Evolutionary conservation across 2,888 invertebrate species (phyloP), one percentile per base, ranked within the genome.

Genomic region (Endomychus coccineus): DNA sequence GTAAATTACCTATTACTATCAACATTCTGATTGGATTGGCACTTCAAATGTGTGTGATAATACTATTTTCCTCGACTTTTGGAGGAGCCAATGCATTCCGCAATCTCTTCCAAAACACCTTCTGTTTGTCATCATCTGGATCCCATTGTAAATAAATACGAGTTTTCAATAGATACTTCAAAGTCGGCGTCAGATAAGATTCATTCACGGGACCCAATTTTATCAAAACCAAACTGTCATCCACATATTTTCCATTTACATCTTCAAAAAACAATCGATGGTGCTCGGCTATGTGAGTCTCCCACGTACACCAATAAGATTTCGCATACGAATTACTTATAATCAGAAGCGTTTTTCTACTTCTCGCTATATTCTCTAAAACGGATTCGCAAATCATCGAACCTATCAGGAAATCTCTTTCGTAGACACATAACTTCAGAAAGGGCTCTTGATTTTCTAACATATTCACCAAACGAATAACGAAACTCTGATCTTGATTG

Each of bases 301-400:
- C 83, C 74, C 80, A 77, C 23, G 77, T 67, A 54, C 79, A 79
- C 83, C 83, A 84, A 39, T 81, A 78, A 12, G 80, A 79, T 50
- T 74, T 73, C 1, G 79, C 75, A 57, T 81, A 83, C 47, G 72
- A 70, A 48, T 78, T 74, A 36, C 81, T 81, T 28, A 84, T 69
- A 5, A 83, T 64, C 34, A 83, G 61, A 35, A 84, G 67, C n/a
- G 80, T 74, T 52, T 75, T 76, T 39, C 75, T 71, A 55, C 80
- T 78, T 35, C 73, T 70, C 17, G 74, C 73, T 39, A 84, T 75
- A 52, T 78, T 74, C 21, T 69, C 71, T 40, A 77, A 64, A 17
- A 84, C 75, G 28, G 77, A 75, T 52, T 83, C 81, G 0, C 77
- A 73, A 51, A 80, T 73, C 42, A 76, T 69, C 1, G 75, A 68